These are phyloP conservation scores for Melanotus villosus DNA, from an alignment of 2,888 invertebrate species.

Conservation along the genomic window DNA sequence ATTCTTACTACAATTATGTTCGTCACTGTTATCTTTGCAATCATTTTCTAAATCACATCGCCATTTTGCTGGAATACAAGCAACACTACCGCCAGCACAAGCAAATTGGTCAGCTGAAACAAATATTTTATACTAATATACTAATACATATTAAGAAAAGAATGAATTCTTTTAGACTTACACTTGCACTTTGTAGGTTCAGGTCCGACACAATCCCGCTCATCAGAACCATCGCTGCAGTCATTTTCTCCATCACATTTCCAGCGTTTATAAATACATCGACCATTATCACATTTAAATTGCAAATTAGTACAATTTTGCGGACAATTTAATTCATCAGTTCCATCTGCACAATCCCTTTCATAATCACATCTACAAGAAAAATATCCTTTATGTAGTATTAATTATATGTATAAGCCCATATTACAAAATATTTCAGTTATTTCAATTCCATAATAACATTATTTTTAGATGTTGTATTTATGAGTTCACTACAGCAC, in stretches of 20 bases:
- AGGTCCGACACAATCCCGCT: constrained; percentile 72
- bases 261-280: constrained; percentile 79
- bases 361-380: constrained; percentile 77
- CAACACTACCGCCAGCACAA: constrained; percentile 70
- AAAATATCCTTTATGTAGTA: too few relatives aligned
- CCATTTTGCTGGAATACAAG: constrained; percentile 83
- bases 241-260: constrained; percentile 84
- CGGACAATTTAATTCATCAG: constrained; percentile 75
- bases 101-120: constrained; percentile 71
- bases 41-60: constrained; percentile 88
- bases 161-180: constrained; percentile 45
- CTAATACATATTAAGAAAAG: neutral
- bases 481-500: too few relatives aligned
- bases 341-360: constrained; percentile 74
- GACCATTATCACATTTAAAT: constrained; percentile 80
- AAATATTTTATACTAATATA: neutral
- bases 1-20: constrained; percentile 76
- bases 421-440: too few relatives aligned
- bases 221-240: constrained; percentile 82
- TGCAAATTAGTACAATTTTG: constrained; percentile 72
- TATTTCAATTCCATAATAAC: too few relatives aligned
- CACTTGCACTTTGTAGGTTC: constrained; percentile 63
- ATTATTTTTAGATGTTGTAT: too few relatives aligned
- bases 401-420: too few relatives aligned
- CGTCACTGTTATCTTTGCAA: constrained; percentile 82